Base-by-base conservation (phyloP, 1,140 invertebrate genomes). In the Penaeus chinensis region DNA sequence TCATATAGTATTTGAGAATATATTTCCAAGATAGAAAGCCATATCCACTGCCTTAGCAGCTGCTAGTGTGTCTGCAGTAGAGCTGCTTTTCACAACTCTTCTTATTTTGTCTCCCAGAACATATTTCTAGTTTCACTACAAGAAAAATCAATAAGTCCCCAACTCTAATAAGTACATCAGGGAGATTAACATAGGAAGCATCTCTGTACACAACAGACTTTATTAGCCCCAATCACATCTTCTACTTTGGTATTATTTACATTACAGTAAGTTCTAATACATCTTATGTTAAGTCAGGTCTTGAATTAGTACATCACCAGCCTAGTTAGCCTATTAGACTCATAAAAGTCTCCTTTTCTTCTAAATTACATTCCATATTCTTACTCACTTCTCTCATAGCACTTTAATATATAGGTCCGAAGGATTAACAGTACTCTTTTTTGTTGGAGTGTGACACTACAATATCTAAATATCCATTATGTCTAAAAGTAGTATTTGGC, bases 201-300 rank as follows among this genome's bases (percentile, higher is more conserved):
- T 82, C 81, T 65, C 81, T 82, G 63, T 82, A 82, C 61, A 82
- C 81, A 82, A 82, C 81, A 60, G 27, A 63, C 61, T 82, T 77
- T 77, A 22, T 77, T 77, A 32, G 76, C 42, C 76, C 42, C 3
- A 66, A 19, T 66, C 63, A 66, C 1, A 66, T 66, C 63, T 66
- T 66, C 63, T 66, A 66, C 63, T 77, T 77, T 77, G 11, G 76
- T 24, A 37, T 37, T 78, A 42, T 37, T 78, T 54, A 78, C 5
- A 2, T 78, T 78, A 78, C 76, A 32, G 37, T n/a, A 66, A 66
- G 65, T 66, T 66, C 65, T 13, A 66, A 66, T 22, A 66, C 65
- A 66, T 8, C 24, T 7, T 66, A 22, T 13, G 11, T 22, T 66
- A 66, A 66, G 11, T 66, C 24, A 66, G 65, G 65, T 66, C 11